Percentiles rank a stretch among this genome's conserved stretches.
Conservation (phyloP, 2,888 invertebrate species). For the Mechanitis messenoides region DNA sequence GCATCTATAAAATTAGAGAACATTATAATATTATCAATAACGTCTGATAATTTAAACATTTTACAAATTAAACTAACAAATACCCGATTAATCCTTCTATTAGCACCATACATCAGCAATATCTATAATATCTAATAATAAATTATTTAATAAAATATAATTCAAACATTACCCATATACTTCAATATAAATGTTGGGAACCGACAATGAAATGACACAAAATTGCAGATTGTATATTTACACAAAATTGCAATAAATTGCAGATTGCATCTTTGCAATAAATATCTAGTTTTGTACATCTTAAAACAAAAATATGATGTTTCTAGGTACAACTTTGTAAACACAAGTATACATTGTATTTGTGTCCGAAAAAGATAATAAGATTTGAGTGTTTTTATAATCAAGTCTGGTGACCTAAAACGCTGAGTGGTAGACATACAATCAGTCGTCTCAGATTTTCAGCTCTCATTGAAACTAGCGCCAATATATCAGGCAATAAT, state of each 20-base stretch:
- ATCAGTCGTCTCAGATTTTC: no score
- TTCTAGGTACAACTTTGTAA: no score
- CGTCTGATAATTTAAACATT: background rate
- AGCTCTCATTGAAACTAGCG: no score
- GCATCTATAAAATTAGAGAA: constrained; percentile 13
- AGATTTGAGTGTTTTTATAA: no score
- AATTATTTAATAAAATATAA: constrained; percentile 25
- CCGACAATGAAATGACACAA: constrained; percentile 39
- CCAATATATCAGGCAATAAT: no score
- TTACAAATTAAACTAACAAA: constrained; percentile 36
- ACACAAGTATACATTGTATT: background rate
- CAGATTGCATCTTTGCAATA: no score
- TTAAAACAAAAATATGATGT: no score
- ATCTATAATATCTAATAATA: constrained; percentile 21
- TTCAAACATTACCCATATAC: constrained; percentile 48
- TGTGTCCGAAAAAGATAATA: no score
- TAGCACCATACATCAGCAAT: constrained; percentile 67
- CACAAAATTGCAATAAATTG: no score
- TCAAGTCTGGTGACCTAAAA: no score
- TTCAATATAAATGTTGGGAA: constrained; percentile 52
- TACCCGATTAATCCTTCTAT: constrained; percentile 40
- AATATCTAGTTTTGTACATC: no score
- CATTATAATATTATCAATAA: background rate
- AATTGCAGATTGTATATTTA: background rate
- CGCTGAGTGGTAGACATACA: no score